Evolutionary conservation across 2,797 vertebrate genomes (phyloP), one percentile per base, ranked within the genome.

Genomic region (Orientallactaga sibirica): DNA sequence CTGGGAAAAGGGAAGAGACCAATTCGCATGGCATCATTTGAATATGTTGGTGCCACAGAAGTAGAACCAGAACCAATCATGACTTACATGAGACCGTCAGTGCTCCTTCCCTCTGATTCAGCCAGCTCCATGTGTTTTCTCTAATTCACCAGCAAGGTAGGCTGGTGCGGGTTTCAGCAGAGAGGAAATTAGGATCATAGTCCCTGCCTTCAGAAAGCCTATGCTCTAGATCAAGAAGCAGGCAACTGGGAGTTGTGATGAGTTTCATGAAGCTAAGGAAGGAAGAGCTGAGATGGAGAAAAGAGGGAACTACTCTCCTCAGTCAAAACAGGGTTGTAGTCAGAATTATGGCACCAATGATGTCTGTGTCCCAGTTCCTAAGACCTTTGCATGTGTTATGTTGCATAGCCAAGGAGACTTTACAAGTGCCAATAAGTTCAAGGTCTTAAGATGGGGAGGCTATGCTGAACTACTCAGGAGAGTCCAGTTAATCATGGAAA

Each of bases 371-470:
- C 41, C 7, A 29, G 33, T 8, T 11, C 19, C 52, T 27, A 33
- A 86, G 55, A 71, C 0, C 33, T 41, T 8, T 24, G 55, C 79
- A 15, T 62, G 2, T 37, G 33, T 37, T 37, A 37, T 37, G 33
- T 37, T 37, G 33, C 33, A 37, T 37, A 37, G 11, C 66, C n/a
- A 43, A 77, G 37, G 37, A 27, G 25, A 15, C 33, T 68, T 10
- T n/a, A 62, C 2, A 43, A 27, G 29, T 22, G 0, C 2, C 41
- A 12, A 1, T 2, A 74, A 19, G 37, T 24, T 29, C 41, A 8
- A 43, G 29, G 41, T 55, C 27, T 11, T 24, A 8, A 89, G 24
- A 16, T 5, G 37, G 19, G 4, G 18, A 68, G 14, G 24, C 10
- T 18, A 41, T 7, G 7, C 41, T 10, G 15, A 58, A 33, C 20